Evolutionary conservation across 2,797 vertebrate species (phyloP).

Genomic region (Dallia pectoralis): DNA sequence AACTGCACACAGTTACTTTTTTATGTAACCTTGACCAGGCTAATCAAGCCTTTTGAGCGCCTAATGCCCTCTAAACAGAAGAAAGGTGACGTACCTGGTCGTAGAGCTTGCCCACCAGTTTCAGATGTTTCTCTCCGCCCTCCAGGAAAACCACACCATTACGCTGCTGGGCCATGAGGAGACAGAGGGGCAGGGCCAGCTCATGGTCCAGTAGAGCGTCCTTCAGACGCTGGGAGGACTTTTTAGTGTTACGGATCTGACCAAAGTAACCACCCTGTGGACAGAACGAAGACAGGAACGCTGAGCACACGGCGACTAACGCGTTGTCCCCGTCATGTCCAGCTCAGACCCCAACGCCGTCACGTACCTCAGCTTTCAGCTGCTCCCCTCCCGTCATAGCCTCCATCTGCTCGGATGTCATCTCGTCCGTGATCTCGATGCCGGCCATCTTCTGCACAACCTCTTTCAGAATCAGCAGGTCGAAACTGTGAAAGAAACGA

Average conservation of each 20-base stretch:
- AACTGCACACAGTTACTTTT: too few species aligned
- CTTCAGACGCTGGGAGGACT: slow-evolving; percentile 96
- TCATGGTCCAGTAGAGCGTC: slow-evolving; percentile 93
- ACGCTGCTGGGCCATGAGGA: slow-evolving; percentile 97
- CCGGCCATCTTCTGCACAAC: slow-evolving; percentile 99
- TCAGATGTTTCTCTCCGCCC: slow-evolving; percentile 96
- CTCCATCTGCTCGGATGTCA: slow-evolving; percentile 96
- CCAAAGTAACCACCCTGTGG: slow-evolving; percentile 96
- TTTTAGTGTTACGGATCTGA: slow-evolving; percentile 98
- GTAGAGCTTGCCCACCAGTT: slow-evolving; percentile 96
- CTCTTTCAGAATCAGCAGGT: slow-evolving; percentile 97
- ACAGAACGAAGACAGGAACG: slow-evolving; percentile 16
- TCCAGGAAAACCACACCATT: slow-evolving; percentile 97
- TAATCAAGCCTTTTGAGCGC: too few species aligned
- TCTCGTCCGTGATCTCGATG: slow-evolving; percentile 98
- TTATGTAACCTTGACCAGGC: too few species aligned
- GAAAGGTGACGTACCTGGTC: slow-evolving; percentile 95
- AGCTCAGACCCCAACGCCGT: not conserved
- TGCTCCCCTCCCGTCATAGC: slow-evolving; percentile 99
- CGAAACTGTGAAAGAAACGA: too few species aligned
- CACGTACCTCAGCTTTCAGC: slow-evolving; percentile 91
- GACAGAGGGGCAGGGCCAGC: slow-evolving; percentile 91
- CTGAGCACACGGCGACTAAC: not conserved
- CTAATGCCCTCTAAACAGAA: too few species aligned
- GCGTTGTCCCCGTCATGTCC: not conserved